These are phyloP conservation scores for Eugnorisma glareosa DNA, from an alignment of 2,888 invertebrate genomes.

Conservation along the genomic window DNA sequence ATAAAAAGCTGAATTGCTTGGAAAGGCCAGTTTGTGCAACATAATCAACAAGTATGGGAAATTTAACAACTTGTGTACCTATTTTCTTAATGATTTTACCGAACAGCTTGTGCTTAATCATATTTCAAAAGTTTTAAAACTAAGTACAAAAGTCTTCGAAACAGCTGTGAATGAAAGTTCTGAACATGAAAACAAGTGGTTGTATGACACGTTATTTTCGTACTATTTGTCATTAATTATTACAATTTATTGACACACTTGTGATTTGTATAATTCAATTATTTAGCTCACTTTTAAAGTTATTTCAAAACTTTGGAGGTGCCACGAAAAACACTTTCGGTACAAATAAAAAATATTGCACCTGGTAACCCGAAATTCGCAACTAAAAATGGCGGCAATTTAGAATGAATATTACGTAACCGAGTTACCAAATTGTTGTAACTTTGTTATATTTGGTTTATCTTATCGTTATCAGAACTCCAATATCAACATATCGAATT, in stretches of 20 bases:
- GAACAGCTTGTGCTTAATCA: background rate
- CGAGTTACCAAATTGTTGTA: conserved; percentile 36
- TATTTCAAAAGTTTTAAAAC: conserved; percentile 33
- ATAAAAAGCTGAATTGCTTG: conserved; percentile 47
- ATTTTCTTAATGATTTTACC: background rate
- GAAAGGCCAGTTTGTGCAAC: conserved; percentile 18
- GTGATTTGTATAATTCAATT: no score
- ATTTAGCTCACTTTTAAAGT: background rate
- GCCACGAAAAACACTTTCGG: background rate
- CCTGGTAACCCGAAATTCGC: conserved; percentile 44
- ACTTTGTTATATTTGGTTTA: conserved; percentile 25
- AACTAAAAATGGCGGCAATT: conserved; percentile 49
- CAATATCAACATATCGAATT: conserved; percentile 34
- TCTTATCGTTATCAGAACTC: conserved; percentile 52
- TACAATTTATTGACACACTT: background rate
- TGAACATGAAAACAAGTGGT: background rate
- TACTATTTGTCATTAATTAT: background rate
- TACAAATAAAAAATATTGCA: conserved; percentile 9
- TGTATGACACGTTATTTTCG: background rate
- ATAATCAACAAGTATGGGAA: conserved; percentile 13
- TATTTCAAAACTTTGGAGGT: conserved; percentile 14
- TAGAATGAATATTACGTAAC: conserved; percentile 52
- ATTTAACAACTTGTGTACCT: background rate
- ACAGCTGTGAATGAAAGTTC: conserved; percentile 27
- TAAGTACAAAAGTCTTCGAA: background rate